Percentiles rank a stretch among this genome's conserved stretches.
phyloP scores from a whole-genome alignment of 1,140 invertebrate genomes.

The Drosophila arizonae region DNA sequence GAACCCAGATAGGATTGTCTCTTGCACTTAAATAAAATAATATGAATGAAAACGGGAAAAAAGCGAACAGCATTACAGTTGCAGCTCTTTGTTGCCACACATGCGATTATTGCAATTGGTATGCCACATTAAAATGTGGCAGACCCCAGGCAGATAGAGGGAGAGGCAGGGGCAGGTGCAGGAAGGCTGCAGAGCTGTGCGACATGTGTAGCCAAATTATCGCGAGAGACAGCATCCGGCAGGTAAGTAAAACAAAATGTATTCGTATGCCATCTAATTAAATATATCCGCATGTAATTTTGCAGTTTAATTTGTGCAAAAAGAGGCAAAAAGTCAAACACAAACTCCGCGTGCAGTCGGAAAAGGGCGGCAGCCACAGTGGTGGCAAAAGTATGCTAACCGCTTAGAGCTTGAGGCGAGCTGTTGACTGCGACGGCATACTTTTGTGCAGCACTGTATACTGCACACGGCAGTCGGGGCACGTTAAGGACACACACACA shows the following conservation, averaged over 20 bases:
- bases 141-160: not conserved
- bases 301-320: conserved; percentile 69
- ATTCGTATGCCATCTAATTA: conserved; percentile 68
- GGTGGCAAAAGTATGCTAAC: conserved; percentile 26
- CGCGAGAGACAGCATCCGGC: conserved; percentile 21
- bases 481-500: conserved; percentile 20
- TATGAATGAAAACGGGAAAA: too few relatives aligned
- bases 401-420: not conserved
- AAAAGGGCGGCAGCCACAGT: conserved; percentile 24
- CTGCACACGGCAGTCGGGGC: conserved; percentile 33
- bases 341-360: conserved; percentile 30
- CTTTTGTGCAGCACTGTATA: conserved; percentile 41
- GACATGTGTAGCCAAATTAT: conserved; percentile 46
- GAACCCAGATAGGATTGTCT: not conserved
- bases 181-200: conserved; percentile 7
- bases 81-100: conserved; percentile 2
- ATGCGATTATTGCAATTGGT: conserved; percentile 28
- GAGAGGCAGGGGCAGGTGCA: not conserved
- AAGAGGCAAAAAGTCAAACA: conserved; percentile 65
- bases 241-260: conserved; percentile 59
- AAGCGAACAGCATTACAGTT: not conserved
- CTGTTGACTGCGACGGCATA: conserved; percentile 14
- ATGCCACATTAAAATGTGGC: conserved; percentile 46
- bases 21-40: conserved; percentile 9
- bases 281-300: conserved; percentile 69